These are phyloP conservation scores for Indicator maculatus DNA, from an alignment of 2,113 vertebrate genomes.

Conservation along the genomic window DNA sequence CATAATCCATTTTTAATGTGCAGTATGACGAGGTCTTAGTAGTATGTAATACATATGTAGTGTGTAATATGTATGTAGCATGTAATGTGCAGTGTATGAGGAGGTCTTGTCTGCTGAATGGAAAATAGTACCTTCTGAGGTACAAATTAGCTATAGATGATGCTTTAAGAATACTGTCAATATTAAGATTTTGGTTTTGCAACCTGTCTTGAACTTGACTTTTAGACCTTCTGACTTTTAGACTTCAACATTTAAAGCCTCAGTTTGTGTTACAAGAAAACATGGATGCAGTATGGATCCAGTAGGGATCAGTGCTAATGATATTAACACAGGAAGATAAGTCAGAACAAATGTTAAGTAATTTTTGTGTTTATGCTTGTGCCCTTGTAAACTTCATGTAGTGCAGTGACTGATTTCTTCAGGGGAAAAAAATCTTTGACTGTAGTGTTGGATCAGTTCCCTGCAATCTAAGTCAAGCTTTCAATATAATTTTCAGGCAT, in stretches of 20 bases:
- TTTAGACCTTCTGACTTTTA: not conserved
- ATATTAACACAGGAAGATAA: not conserved
- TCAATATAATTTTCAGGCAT: slow-evolving; percentile 17
- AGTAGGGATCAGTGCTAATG: not conserved
- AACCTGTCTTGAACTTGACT: not conserved
- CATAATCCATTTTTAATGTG: not conserved
- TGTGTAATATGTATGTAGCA: too few relatives aligned
- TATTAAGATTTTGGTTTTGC: not conserved
- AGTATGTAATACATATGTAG: too few relatives aligned
- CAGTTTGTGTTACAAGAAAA: not conserved
- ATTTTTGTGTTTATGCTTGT: not conserved
- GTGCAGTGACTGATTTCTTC: slow-evolving; percentile 31
- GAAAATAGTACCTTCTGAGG: not conserved
- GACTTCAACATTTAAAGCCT: not conserved
- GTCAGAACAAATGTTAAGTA: not conserved
- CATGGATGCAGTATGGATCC: not conserved
- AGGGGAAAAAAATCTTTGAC: slow-evolving; percentile 29
- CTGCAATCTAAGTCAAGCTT: slow-evolving; percentile 48
- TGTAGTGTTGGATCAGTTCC: slow-evolving; percentile 9
- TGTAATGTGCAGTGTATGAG: not conserved
- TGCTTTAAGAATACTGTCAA: not conserved
- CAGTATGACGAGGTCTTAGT: not conserved
- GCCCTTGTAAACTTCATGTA: not conserved
- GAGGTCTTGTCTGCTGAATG: not conserved
- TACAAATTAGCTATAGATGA: not conserved